Base-by-base conservation (phyloP, 2,888 invertebrate genomes). In the Chymomyza caudatula region DNA sequence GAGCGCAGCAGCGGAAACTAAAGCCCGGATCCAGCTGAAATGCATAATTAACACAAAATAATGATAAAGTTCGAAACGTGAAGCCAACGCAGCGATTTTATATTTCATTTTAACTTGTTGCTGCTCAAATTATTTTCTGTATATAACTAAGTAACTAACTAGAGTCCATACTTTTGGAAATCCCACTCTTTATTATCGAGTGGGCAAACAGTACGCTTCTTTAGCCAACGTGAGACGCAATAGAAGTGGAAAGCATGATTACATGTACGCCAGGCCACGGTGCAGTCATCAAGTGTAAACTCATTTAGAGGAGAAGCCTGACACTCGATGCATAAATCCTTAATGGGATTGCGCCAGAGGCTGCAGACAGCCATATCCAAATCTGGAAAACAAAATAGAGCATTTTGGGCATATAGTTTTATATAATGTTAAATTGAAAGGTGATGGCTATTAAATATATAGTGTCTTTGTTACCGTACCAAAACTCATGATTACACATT, bases 221-320 rank as follows among this genome's bases (percentile, higher is more conserved):
- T 99, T 76, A 99, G 92, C 99, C 99, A 99, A 86, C 99, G 95
- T 65, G 98, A 98, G 90, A 99, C 99, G 92, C 99, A 99, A 90
- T 99, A 99, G 91, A 99, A 99, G 91, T 99, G 99, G 92, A 99
- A 99, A 77, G 99, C 99, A 92, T 99, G 99, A 93, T 99, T 99
- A 90, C 99, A 99, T 68, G 98, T 97, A 78, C 99, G 99, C 99
- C 99, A 99, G 60, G 99, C 99, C 13, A 99, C 98, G 75, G 98
- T 99, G 91, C 99, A 99, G 89, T 99, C 99, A 89, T 99, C 98
- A 97, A 4, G 98, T 97, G 29, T n/a, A n/a, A n/a, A n/a, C 11
- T 11, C 11, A 11, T 8, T 11, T 11, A 2, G 29, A 11, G n/a
- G 97, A 92, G 97, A 97, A 2, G 97, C 97, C 91, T 99, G 99